phyloP scores from a whole-genome alignment of 2,113 vertebrate species.

The Neolamprologus sp. region DNA sequence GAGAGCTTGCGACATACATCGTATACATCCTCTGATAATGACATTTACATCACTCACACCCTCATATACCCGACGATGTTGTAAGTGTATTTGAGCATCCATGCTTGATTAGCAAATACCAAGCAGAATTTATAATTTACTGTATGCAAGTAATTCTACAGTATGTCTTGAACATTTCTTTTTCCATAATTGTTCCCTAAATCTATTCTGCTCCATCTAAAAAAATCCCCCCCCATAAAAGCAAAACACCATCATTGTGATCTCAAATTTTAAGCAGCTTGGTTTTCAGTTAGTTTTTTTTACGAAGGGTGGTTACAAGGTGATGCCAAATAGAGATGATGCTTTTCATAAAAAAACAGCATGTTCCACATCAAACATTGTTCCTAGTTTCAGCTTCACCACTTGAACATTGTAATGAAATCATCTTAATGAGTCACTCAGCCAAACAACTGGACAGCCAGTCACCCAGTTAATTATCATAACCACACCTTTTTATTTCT shows the following conservation, averaged over 20 bases:
- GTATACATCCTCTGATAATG: neutral
- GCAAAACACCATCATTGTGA: neutral
- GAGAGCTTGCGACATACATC: neutral
- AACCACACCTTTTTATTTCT: neutral
- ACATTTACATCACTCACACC: neutral
- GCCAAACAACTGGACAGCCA: neutral
- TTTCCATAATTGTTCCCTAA: neutral
- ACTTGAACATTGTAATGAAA: neutral
- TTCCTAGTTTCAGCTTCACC: neutral
- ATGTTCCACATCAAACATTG: neutral
- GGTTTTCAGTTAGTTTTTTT: neutral
- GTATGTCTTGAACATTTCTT: neutral
- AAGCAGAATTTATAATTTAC: neutral
- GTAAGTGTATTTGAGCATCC: neutral
- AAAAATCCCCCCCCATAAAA: neutral
- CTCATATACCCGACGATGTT: neutral
- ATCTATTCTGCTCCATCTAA: neutral
- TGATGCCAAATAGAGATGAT: neutral
- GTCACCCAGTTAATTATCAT: neutral
- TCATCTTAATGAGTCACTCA: neutral
- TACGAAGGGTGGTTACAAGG: neutral
- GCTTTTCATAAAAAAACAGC: neutral
- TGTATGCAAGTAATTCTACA: neutral
- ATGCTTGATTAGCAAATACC: neutral
- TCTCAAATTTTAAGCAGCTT: neutral